Evolutionary conservation across 2,797 vertebrate species (phyloP), one percentile per base, ranked within the genome.

Genomic region (Acanthopagrus latus): DNA sequence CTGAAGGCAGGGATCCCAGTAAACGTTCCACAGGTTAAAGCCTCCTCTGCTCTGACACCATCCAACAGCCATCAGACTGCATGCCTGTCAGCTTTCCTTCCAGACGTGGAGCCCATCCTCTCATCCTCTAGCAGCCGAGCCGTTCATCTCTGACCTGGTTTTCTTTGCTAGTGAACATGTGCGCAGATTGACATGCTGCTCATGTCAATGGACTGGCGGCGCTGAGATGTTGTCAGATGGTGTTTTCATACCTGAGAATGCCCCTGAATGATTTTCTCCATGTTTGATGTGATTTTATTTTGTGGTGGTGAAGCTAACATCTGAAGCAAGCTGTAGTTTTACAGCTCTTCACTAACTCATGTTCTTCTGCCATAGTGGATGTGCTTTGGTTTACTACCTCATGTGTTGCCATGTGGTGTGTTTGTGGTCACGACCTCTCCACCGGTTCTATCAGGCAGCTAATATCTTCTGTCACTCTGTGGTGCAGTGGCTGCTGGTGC

Each of bases 21-120:
- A 97, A 95, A 94, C 94, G 95, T 70, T 94, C 95, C 87, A 81
- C 96, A 91, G 97, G 97, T 98, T 74, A 87, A 89, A 13, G 10
- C 78, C 59, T 44, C 44, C 21, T 27, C 55, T 17, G 41, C 10
- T 14, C 52, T 16, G 14, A 64, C 73, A 60, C 20, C 44, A 64
- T 20, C 47, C 62, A 51, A 20, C 52, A 74, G 44, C 54, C 80
- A 65, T 81, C 55, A 79, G 77, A 79, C 64, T 85, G 89, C 91
- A 92, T 92, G 89, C 81, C 27, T 23, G 43, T 63, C 54, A 50
- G 59, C 64, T 54, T 41, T 62, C 20, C 60, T 69, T 13, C 62
- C 16, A 23, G 67, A 52, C 70, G 41, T 16, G 52, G 46, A 69
- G 64, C 55, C 54, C 73, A 67, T 44, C 12, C 43, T 20, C 56